These are phyloP conservation scores for Protaetia brevitarsis DNA, from an alignment of 1,140 invertebrate species.

Conservation along the genomic window DNA sequence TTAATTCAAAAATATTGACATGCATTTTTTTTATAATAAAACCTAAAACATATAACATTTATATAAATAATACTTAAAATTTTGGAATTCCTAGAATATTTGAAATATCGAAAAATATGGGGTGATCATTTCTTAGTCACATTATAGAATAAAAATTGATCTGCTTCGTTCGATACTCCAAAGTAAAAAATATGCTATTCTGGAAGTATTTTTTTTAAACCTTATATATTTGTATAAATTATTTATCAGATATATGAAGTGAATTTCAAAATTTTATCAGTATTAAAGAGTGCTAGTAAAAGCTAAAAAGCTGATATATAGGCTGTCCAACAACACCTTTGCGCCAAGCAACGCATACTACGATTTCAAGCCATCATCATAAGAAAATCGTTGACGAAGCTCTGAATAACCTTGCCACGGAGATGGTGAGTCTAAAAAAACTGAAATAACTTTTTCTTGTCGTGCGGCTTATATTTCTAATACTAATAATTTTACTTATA, in stretches of 20 bases:
- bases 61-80: too few relatives aligned
- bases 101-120: too few relatives aligned
- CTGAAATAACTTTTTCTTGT: slow-evolving; percentile 19
- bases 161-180: too few relatives aligned
- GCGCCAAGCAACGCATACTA: slow-evolving; percentile 40
- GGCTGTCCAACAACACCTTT: slow-evolving; percentile 59
- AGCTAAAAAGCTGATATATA: slow-evolving; percentile 44
- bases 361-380: slow-evolving; percentile 44
- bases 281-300: background rate
- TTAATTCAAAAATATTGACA: too few relatives aligned
- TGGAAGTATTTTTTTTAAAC: slow-evolving; percentile 23
- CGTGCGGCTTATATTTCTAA: background rate
- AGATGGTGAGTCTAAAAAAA: slow-evolving; percentile 65
- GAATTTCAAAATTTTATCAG: background rate
- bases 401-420: slow-evolving; percentile 72
- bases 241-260: background rate
- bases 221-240: background rate
- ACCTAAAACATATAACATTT: too few relatives aligned
- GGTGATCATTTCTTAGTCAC: too few relatives aligned
- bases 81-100: too few relatives aligned
- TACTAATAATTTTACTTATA: background rate
- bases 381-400: slow-evolving; percentile 64
- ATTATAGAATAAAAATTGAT: too few relatives aligned
- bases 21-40: too few relatives aligned
- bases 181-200: too few relatives aligned